A percentile compares a stretch with the other conserved stretches of the same genome.
Conservation (phyloP, 2,888 invertebrate genomes). For the Lasioglossum figueresi region DNA sequence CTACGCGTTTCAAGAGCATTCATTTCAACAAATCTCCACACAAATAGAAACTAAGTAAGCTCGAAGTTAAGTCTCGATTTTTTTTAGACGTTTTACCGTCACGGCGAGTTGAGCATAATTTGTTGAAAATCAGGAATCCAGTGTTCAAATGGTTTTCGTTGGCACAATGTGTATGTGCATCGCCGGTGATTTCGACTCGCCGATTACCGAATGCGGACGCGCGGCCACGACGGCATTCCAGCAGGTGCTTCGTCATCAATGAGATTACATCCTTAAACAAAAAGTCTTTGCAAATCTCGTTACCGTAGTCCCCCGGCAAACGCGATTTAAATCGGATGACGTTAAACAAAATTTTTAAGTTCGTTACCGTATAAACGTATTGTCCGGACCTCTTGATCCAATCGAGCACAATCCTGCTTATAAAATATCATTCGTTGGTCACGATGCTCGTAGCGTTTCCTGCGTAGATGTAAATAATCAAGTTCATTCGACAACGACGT, state of each 20-base stretch:
- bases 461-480: too few species aligned
- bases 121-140: neutral
- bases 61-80: too few species aligned
- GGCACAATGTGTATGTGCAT: neutral
- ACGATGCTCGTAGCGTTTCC: too few species aligned
- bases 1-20: too few species aligned
- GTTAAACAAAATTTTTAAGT: conserved; percentile 50
- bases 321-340: conserved; percentile 47
- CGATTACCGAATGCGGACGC: conserved; percentile 31
- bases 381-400: neutral
- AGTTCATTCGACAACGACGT: neutral
- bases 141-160: neutral
- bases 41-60: too few species aligned
- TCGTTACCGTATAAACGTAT: conserved; percentile 29
- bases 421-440: conserved; percentile 17
- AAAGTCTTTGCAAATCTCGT: conserved; percentile 46
- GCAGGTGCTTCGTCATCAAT: conserved; percentile 57
- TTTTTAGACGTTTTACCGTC: neutral
- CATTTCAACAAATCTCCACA: too few species aligned
- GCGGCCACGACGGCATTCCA: conserved; percentile 33
- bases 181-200: neutral
- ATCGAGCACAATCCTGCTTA: neutral
- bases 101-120: too few species aligned
- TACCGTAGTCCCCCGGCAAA: conserved; percentile 30
- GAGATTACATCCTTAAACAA: conserved; percentile 47